phyloP scores from a whole-genome alignment of 2,797 vertebrate species.

The Rhinatrema bivittatum region DNA sequence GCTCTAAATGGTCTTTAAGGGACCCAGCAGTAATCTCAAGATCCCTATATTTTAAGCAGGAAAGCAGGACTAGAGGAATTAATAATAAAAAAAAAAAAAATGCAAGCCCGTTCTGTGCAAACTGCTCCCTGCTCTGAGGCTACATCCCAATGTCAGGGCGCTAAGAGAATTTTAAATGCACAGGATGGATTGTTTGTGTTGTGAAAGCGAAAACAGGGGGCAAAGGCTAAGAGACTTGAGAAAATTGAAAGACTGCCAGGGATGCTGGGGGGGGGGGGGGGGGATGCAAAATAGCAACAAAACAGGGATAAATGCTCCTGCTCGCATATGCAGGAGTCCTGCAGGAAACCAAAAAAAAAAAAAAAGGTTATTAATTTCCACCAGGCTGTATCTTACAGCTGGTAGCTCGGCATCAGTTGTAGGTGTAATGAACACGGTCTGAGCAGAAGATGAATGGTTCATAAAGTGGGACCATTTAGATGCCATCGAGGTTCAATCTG shows the following conservation, averaged over 20 bases:
- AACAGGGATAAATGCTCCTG: slow-evolving; percentile 77
- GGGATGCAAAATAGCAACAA: slow-evolving; percentile 79
- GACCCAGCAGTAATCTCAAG: slow-evolving; percentile 76
- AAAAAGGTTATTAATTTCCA: slow-evolving; percentile 90
- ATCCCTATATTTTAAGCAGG: slow-evolving; percentile 73
- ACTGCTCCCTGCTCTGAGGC: slow-evolving; percentile 71
- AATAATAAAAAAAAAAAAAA: too few relatives aligned
- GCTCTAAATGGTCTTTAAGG: slow-evolving; percentile 76
- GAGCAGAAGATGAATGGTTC: slow-evolving; percentile 98
- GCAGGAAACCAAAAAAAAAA: slow-evolving; percentile 47
- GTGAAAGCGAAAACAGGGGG: slow-evolving; percentile 67
- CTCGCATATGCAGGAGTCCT: slow-evolving; percentile 71
- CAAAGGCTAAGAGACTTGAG: slow-evolving; percentile 81
- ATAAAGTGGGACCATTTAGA: slow-evolving; percentile 98
- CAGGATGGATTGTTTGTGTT: slow-evolving; percentile 86
- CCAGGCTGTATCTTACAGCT: slow-evolving; percentile 89
- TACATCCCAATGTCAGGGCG: slow-evolving; percentile 71
- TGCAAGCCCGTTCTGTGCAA: slow-evolving; percentile 72
- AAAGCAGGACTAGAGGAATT: slow-evolving; percentile 80
- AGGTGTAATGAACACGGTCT: slow-evolving; percentile 97
- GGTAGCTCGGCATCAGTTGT: slow-evolving; percentile 88
- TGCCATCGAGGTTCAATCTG: slow-evolving; percentile 91
- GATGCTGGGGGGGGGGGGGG: too few relatives aligned
- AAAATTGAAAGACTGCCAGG: slow-evolving; percentile 82
- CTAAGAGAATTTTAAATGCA: slow-evolving; percentile 82